Evolutionary conservation across 2,888 invertebrate genomes (phyloP), one percentile per base, ranked within the genome.

Genomic region (Herminia tarsipennalis): DNA sequence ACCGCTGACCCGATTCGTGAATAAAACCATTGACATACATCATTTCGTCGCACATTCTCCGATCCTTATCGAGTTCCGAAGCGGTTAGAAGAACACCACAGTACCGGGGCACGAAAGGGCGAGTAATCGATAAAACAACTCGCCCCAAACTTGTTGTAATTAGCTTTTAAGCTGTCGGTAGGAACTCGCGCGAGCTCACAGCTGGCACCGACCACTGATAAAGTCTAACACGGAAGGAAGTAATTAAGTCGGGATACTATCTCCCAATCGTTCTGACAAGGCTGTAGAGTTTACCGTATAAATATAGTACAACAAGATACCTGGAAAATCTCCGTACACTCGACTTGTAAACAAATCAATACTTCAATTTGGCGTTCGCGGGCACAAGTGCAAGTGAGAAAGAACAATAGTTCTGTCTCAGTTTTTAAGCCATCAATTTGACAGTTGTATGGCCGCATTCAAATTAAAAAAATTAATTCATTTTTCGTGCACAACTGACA

Each of bases 271-370:
- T 78, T 83, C 83, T 79, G 78, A 79, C 88, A 88, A 88, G 88
- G 88, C 79, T 86, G 72, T 64, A 64, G 52, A 56, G 70, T 63
- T 75, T 83, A 66, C 54, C 53, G 69, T 64, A 76, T 84, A 86
- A 53, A 69, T 81, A 81, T 82, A 83, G 46, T 67, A 69, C 59
- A n/a, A n/a, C n/a, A 73, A 64, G 66, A 73, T 70, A 75, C 71
- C 71, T 65, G 55, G 72, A 72, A 76, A 76, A 73, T 78, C 74
- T 80, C 68, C 56, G 66, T 45, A 69, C 73, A 56, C 67, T 58
- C 57, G 74, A 78, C 80, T 83, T 83, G 88, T 88, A 90, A 90
- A 90, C 90, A 90, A 89, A 90, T 89, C 90, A 90, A 90, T 89
- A 89, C 85, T 80, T 47, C 34, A 64, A 54, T 80, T 82, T 76